Base-by-base conservation (phyloP, 2,888 invertebrate genomes). In the Noctua pronuba region DNA sequence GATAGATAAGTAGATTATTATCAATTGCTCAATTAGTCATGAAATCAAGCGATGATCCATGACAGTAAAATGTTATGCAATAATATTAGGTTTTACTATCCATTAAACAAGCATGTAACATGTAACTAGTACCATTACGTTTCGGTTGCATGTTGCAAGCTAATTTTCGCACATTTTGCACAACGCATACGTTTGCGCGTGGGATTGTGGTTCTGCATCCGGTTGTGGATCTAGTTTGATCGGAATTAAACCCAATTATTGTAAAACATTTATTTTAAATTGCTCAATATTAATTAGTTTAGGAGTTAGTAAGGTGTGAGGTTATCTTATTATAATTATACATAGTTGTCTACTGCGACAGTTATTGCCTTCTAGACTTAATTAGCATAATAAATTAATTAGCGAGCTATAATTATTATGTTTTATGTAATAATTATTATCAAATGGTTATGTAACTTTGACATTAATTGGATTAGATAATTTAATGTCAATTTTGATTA, bases 271-370 rank as follows among this genome's bases (percentile, higher is more conserved):
- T 65, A 41, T 18, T 41, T 49, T 81, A 67, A 78, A 73, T 75
- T 77, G 81, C 81, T 88, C 86, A 84, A 86, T 68, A 64, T 67
- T 60, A 35, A 64, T 73, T 71, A 73, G 62, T 69, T 31, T 60
- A 72, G 73, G 21, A 74, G 67, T 79, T 73, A 73, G 46, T 60
- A 73, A 65, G 83, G 78, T 72, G 60, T 73, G 55, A 82, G 75
- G 86, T 86, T 85, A 82, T 75, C 21, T 71, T 31, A 41, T 78
- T 55, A 41, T 65, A n/a, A 62, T 62, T 55, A 46, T 75, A 65
- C 11, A 65, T 18, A 69, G 24, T 52, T 60, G 38, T 72, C 44
- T 38, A 24, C 10, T 73, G 35, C 7, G 64, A 52, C 58, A 21
- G 49, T 18, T 41, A 67, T 66, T 83, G 38, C 55, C 62, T 46